Evolutionary conservation across 2,113 vertebrate species (phyloP), one percentile per base, ranked within the genome.

Genomic region (Oncorhynchus keta): DNA sequence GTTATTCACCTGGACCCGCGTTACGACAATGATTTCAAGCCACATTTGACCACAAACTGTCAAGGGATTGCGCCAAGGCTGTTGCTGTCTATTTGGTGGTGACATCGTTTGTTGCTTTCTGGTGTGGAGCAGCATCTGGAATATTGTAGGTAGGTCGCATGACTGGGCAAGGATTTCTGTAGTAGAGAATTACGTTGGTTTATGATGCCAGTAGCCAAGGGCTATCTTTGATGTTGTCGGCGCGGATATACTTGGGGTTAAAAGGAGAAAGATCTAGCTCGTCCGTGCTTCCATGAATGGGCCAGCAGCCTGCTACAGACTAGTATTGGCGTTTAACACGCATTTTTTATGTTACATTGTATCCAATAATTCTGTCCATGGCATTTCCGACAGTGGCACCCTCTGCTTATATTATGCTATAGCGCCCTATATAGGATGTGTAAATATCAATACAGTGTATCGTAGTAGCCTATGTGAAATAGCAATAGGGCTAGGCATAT

Each of bases 101-200:
- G 72, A 28, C 51, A 35, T 71, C 66, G 35, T 66, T 70, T 68
- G 9, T 45, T 45, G 76, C 70, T 65, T 79, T 71, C 70, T 68
- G 39, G 59, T 35, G 75, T 70, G 61, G 64, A 77, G 45, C 70
- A 22, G 75, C 72, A 76, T 84, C 79, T 70, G 61, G 61, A 72
- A 30, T 57, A 77, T 55, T 55, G 51, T 72, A 77, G 76, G 76
- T 77, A 77, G 70, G 76, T 39, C n/a, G 59, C 59, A 62, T n/a
- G 59, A 62, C 59, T 24, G 59, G 12, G 16, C 16, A 5, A 55
- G 12, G 51, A 18, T 55, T 51, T 51, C 49, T 16, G 18, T 55
- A 45, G 8, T 16, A 55, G 51, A 55, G 5, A 16, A 55, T 18
- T 1, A 55, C 51, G 16, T 55, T 18, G 12, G 16, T 55, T 18